Evolutionary conservation across 2,888 invertebrate species (phyloP).

Genomic region (Dorcus parallelipipedus): DNA sequence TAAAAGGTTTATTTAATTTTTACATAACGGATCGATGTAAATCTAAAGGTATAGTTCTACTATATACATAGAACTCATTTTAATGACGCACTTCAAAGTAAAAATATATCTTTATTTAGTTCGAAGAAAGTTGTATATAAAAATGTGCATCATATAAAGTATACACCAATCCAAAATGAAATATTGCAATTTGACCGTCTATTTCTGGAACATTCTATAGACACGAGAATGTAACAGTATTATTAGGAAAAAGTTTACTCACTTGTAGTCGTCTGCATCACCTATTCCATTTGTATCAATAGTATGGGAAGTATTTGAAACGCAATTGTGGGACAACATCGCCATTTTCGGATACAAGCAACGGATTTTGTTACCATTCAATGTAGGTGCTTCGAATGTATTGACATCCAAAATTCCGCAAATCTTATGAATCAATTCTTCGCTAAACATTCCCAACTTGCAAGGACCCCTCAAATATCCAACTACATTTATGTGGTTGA

Average conservation of each 20-base stretch:
- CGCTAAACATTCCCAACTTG: slow-evolving; percentile 64
- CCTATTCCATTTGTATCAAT: slow-evolving; percentile 45
- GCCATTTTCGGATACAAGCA: slow-evolving; percentile 74
- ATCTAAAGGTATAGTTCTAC: too few species aligned
- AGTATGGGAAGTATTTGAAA: slow-evolving; percentile 77
- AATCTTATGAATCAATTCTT: slow-evolving; percentile 70
- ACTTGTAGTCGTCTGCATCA: slow-evolving; percentile 15
- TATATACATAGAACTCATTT: too few species aligned
- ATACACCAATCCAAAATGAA: too few species aligned
- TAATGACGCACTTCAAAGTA: too few species aligned
- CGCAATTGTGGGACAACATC: slow-evolving; percentile 77
- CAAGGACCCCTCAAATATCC: slow-evolving; percentile 71
- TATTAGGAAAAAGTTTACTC: neutral
- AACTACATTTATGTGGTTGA: slow-evolving; percentile 75
- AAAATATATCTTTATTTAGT: too few species aligned
- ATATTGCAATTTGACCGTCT: too few species aligned
- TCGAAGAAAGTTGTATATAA: too few species aligned
- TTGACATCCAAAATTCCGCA: slow-evolving; percentile 82
- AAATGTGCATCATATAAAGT: too few species aligned
- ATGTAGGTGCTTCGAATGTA: slow-evolving; percentile 70
- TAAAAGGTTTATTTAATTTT: too few species aligned
- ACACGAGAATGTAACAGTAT: neutral
- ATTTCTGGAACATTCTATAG: too few species aligned
- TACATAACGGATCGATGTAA: too few species aligned
- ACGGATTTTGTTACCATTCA: slow-evolving; percentile 64